Percentiles rank a stretch among this genome's conserved stretches.
Evolutionary conservation across 2,888 invertebrate genomes (phyloP).

Genomic region (Agonopterix arenella): DNA sequence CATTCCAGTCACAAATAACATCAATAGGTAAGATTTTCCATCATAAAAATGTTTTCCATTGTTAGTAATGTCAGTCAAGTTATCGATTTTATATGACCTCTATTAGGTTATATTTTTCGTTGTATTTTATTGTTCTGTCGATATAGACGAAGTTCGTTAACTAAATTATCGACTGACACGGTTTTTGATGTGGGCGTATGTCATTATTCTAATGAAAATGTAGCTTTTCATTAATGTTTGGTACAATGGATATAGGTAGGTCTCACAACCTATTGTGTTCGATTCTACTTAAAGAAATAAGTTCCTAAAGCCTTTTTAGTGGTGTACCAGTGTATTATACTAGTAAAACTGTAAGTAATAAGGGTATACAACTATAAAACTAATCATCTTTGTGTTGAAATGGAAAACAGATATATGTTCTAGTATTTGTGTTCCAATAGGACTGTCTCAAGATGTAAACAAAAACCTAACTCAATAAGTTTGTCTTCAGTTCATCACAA

Average conservation of each 20-base stretch:
- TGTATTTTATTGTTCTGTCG: conserved; percentile 52
- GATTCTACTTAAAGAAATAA: too few relatives aligned
- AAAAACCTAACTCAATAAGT: too few relatives aligned
- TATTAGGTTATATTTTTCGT: conserved; percentile 65
- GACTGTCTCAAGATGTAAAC: too few relatives aligned
- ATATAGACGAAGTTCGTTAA: conserved; percentile 47
- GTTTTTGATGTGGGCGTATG: conserved; percentile 40
- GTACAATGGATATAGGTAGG: conserved; percentile 21
- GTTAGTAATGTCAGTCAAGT: conserved; percentile 37
- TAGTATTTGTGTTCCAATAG: too few relatives aligned
- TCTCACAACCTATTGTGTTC: conserved; percentile 2
- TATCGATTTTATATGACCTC: conserved; percentile 68
- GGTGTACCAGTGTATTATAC: too few relatives aligned
- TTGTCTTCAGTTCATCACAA: too few relatives aligned
- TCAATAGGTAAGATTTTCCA: conserved; percentile 58
- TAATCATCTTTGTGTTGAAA: too few relatives aligned
- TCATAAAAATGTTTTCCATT: conserved; percentile 39
- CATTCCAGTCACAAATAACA: conserved; percentile 58
- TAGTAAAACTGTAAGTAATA: too few relatives aligned
- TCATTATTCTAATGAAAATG: conserved; percentile 51
- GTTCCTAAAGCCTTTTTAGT: too few relatives aligned
- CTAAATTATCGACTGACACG: conserved; percentile 41
- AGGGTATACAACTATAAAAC: too few relatives aligned
- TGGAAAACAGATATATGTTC: too few relatives aligned
- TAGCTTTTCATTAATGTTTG: conserved; percentile 21